phyloP scores from a whole-genome alignment of 2,888 invertebrate genomes.

The Napeogenes inachia region DNA sequence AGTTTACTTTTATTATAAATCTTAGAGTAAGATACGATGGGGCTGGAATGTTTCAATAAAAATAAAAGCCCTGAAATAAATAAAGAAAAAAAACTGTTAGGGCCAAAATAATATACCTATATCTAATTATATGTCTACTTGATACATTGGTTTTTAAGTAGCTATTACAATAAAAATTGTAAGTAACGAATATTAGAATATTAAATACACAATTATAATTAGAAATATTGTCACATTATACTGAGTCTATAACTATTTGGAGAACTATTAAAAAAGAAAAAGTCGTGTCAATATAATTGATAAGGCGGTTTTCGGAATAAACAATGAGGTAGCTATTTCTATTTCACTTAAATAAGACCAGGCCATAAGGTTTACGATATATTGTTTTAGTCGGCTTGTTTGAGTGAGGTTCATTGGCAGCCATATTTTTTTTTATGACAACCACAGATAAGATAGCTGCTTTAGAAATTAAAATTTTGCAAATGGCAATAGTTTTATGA shows the following conservation, averaged over 20 bases:
- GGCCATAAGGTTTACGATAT: constrained; percentile 28
- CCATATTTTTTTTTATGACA: constrained; percentile 26
- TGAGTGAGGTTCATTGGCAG: constrained; percentile 23
- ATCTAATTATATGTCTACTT: too few species aligned
- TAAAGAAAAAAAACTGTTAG: too few species aligned
- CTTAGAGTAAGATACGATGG: too few species aligned
- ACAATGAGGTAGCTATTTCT: constrained; percentile 30
- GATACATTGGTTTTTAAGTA: too few species aligned
- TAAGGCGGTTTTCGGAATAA: constrained; percentile 19
- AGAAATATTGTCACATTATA: too few species aligned
- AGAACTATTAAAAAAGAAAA: constrained; percentile 3
- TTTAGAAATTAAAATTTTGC: constrained; percentile 27
- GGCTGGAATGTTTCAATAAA: too few species aligned
- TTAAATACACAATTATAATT: too few species aligned
- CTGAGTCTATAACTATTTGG: neutral
- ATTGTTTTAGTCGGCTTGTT: constrained; percentile 35
- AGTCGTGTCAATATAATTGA: constrained; percentile 12
- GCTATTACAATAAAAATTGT: too few species aligned
- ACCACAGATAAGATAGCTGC: constrained; percentile 25
- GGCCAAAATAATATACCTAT: too few species aligned
- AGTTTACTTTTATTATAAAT: too few species aligned
- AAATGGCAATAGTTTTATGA: constrained; percentile 29
- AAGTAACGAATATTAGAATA: too few species aligned
- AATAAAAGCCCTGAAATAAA: too few species aligned
- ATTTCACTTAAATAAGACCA: constrained; percentile 30